Base-by-base conservation (phyloP, 2,888 invertebrate species). In the Lycophotia porphyrea region DNA sequence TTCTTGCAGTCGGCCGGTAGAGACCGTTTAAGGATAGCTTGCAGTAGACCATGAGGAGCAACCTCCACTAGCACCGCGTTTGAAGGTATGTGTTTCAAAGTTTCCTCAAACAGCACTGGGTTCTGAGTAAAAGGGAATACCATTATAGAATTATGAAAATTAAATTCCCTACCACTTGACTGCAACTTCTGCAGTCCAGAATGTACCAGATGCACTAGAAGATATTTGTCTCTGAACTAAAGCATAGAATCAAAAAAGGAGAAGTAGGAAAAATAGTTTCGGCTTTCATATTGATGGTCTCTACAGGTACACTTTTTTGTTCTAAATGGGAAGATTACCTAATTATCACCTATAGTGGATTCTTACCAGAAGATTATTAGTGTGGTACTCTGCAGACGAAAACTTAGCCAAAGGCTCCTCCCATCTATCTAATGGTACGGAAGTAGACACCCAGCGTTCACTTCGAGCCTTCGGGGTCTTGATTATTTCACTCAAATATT, bases 21-120 rank as follows among this genome's bases (percentile, higher is more conserved):
- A 0, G 98, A 98, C 66, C 98, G 96, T 89, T 98, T 98, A 18
- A 99, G 96, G 87, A 99, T 98, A 0, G 99, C 98, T 92, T 99
- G 99, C 76, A 99, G 97, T 31, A 99, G 96, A 39, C 98, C 98
- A 89, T 99, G 99, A 0, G 99, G 99, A 0, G 99, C 99, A 78
- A 99, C 97, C 93, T 99, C 99, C 72, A 99, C 97, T 18, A 98
- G 96, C 47, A 99, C 97, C 0, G 99, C 98, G 89, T 98, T 97
- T 21, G 97, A 95, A 0, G 99, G 99, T 68, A 99, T 97, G 88
- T 98, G 96, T 44, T 94, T 95, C 5, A 98, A 96, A 0, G 98
- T 98, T 93, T 99, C 99, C 90, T 98, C 98, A 89, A 98, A 98
- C 13, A 98, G 93, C 11, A 98, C 98, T 0, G 98, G 97, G 76